Conservation (phyloP, 2,113 vertebrate species). For the Budorcas taxicolor region DNA sequence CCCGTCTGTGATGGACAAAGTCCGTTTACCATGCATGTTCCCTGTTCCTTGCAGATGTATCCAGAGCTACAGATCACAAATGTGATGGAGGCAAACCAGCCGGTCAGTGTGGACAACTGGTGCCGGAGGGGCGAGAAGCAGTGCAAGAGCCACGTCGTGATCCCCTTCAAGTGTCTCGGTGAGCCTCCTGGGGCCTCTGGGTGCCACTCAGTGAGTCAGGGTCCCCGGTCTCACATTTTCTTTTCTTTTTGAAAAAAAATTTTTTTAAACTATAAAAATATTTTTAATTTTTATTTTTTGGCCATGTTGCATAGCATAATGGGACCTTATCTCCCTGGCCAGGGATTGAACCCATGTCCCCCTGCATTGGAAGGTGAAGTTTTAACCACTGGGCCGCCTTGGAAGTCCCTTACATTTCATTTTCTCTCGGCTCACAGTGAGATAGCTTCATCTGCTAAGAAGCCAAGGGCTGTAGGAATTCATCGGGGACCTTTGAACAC, state of each 20-base stretch:
- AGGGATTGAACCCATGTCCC: background rate
- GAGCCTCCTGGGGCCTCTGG: slow-evolving; percentile 62
- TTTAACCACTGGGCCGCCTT: background rate
- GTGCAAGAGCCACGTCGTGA: slow-evolving; percentile 92
- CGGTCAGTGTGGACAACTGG: slow-evolving; percentile 93
- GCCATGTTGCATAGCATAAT: background rate
- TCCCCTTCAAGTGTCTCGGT: slow-evolving; percentile 98
- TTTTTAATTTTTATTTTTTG: background rate
- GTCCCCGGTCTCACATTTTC: background rate
- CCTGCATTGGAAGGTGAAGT: background rate
- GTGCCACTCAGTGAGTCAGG: background rate
- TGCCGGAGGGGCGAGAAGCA: slow-evolving; percentile 93
- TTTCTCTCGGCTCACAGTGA: background rate
- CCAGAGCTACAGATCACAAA: slow-evolving; percentile 97
- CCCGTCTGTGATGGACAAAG: background rate
- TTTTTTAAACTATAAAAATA: background rate
- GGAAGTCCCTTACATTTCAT: background rate
- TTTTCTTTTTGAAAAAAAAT: background rate
- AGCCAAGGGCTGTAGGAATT: background rate
- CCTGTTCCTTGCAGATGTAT: slow-evolving; percentile 86
- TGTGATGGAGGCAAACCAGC: slow-evolving; percentile 94
- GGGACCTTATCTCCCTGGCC: background rate
- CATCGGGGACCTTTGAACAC: background rate
- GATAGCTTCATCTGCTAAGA: background rate
- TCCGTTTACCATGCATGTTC: background rate